Percentiles rank a stretch among this genome's conserved stretches.
Evolutionary conservation across 2,113 vertebrate species (phyloP).

Genomic region (Sylvilagus bachmani): DNA sequence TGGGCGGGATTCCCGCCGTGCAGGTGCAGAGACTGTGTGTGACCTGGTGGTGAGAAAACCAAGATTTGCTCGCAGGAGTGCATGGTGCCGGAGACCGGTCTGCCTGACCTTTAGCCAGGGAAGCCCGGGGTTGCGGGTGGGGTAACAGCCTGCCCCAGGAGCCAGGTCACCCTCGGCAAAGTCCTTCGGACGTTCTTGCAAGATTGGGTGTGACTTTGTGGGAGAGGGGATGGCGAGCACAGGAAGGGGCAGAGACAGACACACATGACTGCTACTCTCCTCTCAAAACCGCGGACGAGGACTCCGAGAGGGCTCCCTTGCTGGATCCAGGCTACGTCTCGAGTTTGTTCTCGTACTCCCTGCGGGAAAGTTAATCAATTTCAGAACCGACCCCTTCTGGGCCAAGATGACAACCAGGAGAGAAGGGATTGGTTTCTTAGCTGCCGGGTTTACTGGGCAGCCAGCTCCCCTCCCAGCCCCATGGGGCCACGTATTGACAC

Average conservation of each 20-base stretch:
- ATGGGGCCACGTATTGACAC: rapidly evolving
- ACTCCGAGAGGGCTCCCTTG: conserved; percentile 32
- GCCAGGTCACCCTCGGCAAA: background rate
- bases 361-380: conserved; percentile 62
- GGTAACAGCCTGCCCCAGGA: background rate
- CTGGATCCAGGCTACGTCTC: background rate
- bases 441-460: conserved; percentile 20
- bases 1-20: rapidly evolving
- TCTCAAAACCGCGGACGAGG: conserved; percentile 30
- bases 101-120: rapidly evolving
- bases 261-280: background rate
- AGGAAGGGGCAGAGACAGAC: background rate
- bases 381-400: conserved; percentile 47
- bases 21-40: background rate
- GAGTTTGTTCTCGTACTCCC: conserved; percentile 51
- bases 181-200: background rate
- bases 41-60: background rate
- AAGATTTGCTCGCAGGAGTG: background rate
- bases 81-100: background rate
- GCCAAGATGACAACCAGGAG: conserved; percentile 61
- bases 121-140: too few relatives aligned
- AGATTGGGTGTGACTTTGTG: background rate
- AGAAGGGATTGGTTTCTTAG: conserved; percentile 64
- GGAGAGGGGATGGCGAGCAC: background rate
- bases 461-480: background rate